Evolutionary conservation across 1,140 invertebrate species (phyloP).

Genomic region (Helicoverpa zea): DNA sequence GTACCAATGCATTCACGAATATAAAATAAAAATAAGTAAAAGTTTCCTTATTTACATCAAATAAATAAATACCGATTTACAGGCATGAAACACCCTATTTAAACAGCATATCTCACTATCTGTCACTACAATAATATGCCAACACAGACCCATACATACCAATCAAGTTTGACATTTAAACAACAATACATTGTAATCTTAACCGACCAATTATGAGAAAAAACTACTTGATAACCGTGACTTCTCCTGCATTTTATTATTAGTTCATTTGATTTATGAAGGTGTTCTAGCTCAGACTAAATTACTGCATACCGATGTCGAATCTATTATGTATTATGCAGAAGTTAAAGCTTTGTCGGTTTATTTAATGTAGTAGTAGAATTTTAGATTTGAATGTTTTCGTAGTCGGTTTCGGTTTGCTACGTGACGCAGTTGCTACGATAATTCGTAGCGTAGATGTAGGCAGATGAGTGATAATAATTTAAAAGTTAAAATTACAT

Average conservation of each 20-base stretch:
- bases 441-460: background rate
- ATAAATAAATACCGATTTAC: too few species aligned
- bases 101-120: background rate
- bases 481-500: background rate
- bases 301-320: slow-evolving; percentile 10
- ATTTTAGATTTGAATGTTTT: background rate
- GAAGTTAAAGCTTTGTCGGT: background rate
- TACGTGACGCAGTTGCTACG: background rate
- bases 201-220: slow-evolving; percentile 32
- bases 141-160: background rate
- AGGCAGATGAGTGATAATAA: background rate
- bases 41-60: too few species aligned
- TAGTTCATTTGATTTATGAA: slow-evolving; percentile 13
- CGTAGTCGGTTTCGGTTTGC: background rate
- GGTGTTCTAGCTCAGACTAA: slow-evolving; percentile 8
- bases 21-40: too few species aligned
- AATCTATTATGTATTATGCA: background rate
- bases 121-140: background rate
- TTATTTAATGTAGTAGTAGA: background rate
- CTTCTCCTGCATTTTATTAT: slow-evolving; percentile 23
- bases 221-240: slow-evolving; percentile 33
- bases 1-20: too few species aligned
- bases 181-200: slow-evolving; percentile 32
- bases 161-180: slow-evolving; percentile 26
- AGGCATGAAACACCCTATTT: too few species aligned